Evolutionary conservation across 1,140 invertebrate genomes (phyloP).

Genomic region (Sarcophaga peregrina): DNA sequence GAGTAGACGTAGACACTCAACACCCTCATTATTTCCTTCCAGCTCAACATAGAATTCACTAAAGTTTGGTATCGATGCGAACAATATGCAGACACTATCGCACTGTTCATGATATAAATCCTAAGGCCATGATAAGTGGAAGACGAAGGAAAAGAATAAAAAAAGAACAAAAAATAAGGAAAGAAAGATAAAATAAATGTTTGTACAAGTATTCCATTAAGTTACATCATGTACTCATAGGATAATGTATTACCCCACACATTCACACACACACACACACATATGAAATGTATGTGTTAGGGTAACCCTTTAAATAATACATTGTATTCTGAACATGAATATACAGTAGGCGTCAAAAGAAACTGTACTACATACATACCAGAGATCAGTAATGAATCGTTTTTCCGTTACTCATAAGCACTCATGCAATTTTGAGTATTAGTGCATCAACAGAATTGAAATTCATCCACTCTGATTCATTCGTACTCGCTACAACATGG

Average conservation of each 20-base stretch:
- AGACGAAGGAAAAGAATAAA: background rate
- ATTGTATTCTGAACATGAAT: too few species aligned
- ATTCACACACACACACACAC: too few species aligned
- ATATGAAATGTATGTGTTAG: background rate
- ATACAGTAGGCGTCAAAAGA: too few species aligned
- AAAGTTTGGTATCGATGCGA: conserved; percentile 96
- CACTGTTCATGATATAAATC: conserved; percentile 97
- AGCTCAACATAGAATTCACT: conserved; percentile 96
- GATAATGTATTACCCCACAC: too few species aligned
- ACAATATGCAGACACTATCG: conserved; percentile 93
- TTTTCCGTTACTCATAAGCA: too few species aligned
- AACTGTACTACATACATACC: too few species aligned
- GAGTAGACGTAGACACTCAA: conserved; percentile 91
- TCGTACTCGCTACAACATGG: too few species aligned
- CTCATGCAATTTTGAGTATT: too few species aligned
- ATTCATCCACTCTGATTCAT: too few species aligned
- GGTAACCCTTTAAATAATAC: background rate
- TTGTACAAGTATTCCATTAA: background rate
- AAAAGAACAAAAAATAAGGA: background rate
- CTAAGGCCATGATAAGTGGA: conserved; percentile 66
- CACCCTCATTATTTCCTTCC: conserved; percentile 93
- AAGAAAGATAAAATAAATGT: background rate
- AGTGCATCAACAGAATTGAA: too few species aligned
- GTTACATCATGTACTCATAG: background rate
- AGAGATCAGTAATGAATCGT: too few species aligned